Percentiles rank a stretch among this genome's conserved stretches.
Conservation (phyloP, 1,140 invertebrate genomes). For the Hyles vespertilio region DNA sequence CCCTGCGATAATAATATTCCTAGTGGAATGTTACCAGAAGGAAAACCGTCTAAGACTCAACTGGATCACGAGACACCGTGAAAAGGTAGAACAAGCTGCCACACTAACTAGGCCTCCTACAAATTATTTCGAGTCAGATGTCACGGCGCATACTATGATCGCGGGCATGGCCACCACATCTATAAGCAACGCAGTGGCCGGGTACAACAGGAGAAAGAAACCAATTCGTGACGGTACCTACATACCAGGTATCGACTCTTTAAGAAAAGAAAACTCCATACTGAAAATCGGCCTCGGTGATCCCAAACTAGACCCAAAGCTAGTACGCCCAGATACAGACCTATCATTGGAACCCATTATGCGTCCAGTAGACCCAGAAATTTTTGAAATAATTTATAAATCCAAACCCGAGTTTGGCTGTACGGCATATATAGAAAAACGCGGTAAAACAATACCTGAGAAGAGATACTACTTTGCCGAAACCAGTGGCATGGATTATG, state of each 20-base stretch:
- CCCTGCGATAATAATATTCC: slow-evolving; percentile 46
- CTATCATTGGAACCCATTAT: slow-evolving; percentile 42
- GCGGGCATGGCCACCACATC: slow-evolving; percentile 41
- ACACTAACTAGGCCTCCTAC: slow-evolving; percentile 43
- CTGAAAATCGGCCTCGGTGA: slow-evolving; percentile 43
- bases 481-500: slow-evolving; percentile 41
- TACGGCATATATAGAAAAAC: slow-evolving; percentile 34
- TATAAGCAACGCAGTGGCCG: slow-evolving; percentile 37
- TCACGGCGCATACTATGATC: slow-evolving; percentile 40
- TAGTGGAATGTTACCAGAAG: slow-evolving; percentile 55
- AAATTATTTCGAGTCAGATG: slow-evolving; percentile 47
- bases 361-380: slow-evolving; percentile 43
- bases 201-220: slow-evolving; percentile 32
- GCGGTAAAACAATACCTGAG: slow-evolving; percentile 36
- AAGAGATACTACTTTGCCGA: slow-evolving; percentile 54
- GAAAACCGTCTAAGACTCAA: slow-evolving; percentile 49
- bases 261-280: slow-evolving; percentile 42
- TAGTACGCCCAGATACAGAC: slow-evolving; percentile 34
- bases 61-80: slow-evolving; percentile 48
- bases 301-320: slow-evolving; percentile 40
- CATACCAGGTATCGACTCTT: slow-evolving; percentile 34
- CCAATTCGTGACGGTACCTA: slow-evolving; percentile 36
- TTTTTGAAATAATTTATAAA: slow-evolving; percentile 44
- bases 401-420: slow-evolving; percentile 44
- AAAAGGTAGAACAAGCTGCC: slow-evolving; percentile 41